Evolutionary conservation across 37 sponge, comb jelly and placozoan genomes (phyloP).

Genomic region (Spongilla lacustris): DNA sequence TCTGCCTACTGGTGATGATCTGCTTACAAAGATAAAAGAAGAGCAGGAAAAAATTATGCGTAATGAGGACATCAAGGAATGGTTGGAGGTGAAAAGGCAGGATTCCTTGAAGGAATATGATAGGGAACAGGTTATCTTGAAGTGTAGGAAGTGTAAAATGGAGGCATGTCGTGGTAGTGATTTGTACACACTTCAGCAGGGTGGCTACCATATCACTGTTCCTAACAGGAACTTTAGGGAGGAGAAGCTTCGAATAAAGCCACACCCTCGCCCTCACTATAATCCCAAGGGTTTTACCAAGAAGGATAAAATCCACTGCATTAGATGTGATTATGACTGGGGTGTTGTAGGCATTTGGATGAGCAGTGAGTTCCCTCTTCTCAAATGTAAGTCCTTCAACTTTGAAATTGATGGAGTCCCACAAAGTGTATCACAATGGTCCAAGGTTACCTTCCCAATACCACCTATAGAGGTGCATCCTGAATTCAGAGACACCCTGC

Average conservation of each 20-base stretch:
- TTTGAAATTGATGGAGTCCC: constrained; percentile 26
- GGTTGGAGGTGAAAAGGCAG: background rate
- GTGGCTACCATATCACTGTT: constrained; percentile 37
- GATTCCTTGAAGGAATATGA: background rate
- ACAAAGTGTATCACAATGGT: constrained; percentile 45
- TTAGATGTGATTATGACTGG: constrained; percentile 44
- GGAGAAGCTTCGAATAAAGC: background rate
- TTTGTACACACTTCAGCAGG: constrained; percentile 8
- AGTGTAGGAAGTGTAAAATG: constrained; percentile 49
- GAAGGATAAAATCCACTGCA: constrained; percentile 45
- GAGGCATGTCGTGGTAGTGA: constrained; percentile 58
- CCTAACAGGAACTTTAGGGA: constrained; percentile 13
- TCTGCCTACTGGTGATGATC: constrained; percentile 7
- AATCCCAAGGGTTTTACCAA: background rate
- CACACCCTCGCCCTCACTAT: constrained; percentile 9
- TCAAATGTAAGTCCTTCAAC: constrained; percentile 55
- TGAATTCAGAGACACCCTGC: background rate
- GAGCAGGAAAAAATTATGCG: constrained; percentile 3
- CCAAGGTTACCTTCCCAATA: constrained; percentile 44
- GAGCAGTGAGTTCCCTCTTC: constrained; percentile 19
- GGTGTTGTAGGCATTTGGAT: constrained; percentile 32
- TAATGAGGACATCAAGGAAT: background rate
- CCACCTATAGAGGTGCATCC: background rate
- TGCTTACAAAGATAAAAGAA: background rate
- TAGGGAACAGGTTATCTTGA: constrained; percentile 21